Evolutionary conservation across 1,140 invertebrate species (phyloP).

Genomic region (Halotydeus destructor): DNA sequence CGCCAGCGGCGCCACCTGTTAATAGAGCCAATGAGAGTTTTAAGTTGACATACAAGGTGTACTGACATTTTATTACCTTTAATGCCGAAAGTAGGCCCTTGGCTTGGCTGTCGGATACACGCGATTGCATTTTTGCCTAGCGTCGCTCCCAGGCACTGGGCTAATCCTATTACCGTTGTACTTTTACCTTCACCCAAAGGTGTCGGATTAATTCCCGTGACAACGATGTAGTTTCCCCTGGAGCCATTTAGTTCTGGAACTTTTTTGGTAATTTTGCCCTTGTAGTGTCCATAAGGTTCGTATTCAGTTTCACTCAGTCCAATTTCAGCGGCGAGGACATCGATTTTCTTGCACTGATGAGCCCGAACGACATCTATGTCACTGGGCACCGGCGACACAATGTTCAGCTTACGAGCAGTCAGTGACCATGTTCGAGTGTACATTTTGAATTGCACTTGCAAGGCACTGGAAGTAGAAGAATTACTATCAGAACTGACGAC

Average conservation of each 20-base stretch:
- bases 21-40: background rate
- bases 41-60: background rate
- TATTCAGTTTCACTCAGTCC: conserved; percentile 58
- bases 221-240: conserved; percentile 80
- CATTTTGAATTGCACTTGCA: no score
- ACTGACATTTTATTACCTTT: conserved; percentile 41
- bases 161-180: conserved; percentile 80
- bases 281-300: conserved; percentile 73
- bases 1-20: conserved; percentile 69
- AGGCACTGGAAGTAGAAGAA: no score
- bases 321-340: conserved; percentile 54
- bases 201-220: conserved; percentile 77
- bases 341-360: conserved; percentile 69
- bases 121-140: conserved; percentile 70
- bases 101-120: conserved; percentile 90
- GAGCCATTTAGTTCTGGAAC: conserved; percentile 48
- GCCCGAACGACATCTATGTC: conserved; percentile 72
- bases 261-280: conserved; percentile 76
- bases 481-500: no score
- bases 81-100: conserved; percentile 95
- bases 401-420: conserved; percentile 33
- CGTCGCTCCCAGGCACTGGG: conserved; percentile 72
- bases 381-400: conserved; percentile 45
- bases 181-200: conserved; percentile 43
- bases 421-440: no score